Conservation (phyloP, 92 coral and sea anemone species). For the Porites rus region DNA sequence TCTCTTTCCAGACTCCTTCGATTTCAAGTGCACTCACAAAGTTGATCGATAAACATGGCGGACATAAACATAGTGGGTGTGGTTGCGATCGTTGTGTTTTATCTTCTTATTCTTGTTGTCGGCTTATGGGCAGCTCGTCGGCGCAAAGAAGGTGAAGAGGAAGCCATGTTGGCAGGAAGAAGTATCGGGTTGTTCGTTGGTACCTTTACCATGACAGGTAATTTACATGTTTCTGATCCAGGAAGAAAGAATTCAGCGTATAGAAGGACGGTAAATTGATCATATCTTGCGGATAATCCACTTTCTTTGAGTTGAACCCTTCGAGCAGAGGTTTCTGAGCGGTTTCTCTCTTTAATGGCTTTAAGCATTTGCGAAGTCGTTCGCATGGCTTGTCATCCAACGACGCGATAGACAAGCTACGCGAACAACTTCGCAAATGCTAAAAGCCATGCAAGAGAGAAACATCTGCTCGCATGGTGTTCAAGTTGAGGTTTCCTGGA, state of each 20-base stretch:
- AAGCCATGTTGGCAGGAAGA: conserved; percentile 88
- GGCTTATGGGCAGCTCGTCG: conserved; percentile 87
- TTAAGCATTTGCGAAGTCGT: too few relatives aligned
- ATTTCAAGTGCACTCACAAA: not conserved
- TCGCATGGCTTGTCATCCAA: too few relatives aligned
- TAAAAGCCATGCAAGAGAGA: too few relatives aligned
- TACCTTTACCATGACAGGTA: conserved; percentile 90
- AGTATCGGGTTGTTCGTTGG: conserved; percentile 85
- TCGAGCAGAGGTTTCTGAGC: too few relatives aligned
- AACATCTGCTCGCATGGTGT: too few relatives aligned
- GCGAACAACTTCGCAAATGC: too few relatives aligned
- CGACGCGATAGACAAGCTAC: too few relatives aligned
- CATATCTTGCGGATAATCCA: not conserved
- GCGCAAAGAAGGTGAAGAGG: conserved; percentile 76
- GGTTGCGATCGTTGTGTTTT: conserved; percentile 80
- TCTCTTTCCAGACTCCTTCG: not conserved
- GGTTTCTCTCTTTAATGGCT: too few relatives aligned
- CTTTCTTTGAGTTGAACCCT: not conserved
- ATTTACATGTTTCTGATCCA: too few relatives aligned
- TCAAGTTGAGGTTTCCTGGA: too few relatives aligned
- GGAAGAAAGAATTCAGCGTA: not conserved
- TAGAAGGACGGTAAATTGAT: not conserved
- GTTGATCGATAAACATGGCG: conserved; percentile 20
- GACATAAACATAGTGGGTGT: conserved; percentile 78
- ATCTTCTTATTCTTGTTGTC: conserved; percentile 68